Base-by-base conservation (phyloP, 2,888 invertebrate genomes). In the Phalera bucephala region DNA sequence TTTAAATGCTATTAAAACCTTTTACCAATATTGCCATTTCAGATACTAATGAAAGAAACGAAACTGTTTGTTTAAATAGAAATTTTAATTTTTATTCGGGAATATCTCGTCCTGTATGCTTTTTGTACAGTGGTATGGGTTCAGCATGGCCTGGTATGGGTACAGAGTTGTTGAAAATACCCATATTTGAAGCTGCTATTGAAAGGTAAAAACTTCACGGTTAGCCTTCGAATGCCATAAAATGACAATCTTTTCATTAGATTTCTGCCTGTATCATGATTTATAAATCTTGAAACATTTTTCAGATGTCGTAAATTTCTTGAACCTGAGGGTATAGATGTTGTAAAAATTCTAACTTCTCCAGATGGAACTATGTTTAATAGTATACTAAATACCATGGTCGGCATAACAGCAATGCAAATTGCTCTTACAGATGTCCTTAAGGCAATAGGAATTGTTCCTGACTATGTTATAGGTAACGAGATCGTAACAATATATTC, bases 101-200 rank as follows among this genome's bases (percentile, higher is more conserved):
- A 1, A 68, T 31, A 0, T 50, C 36, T 2, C 53, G 84, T 3
- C 92, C 92, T 1, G 61, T 93, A 0, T 94, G 93, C 92, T 93
- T 90, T 61, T 84, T 93, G 26, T 93, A 92, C 77, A 92, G 93
- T 33, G 93, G 93, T 8, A 93, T 94, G 93, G 93, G 93, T 1
- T 91, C 91, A 0, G 93, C 93, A 63, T 93, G 93, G 93, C 73
- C 89, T 26, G 91, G 91, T 19, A 93, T 93, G 93, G 93, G 91
- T 0, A 73, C 84, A 28, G 86, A 91, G 4, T 75, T 94, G 44
- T 91, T 94, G 91, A 64, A 73, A 26, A 72, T 93, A 15, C 91
- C 91, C 5, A 70, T 86, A 6, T 93, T 93, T 71, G 82, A 87
- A 25, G 69, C 72, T 20, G 70, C 79, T 26, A 91, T 93, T 38